These are phyloP conservation scores for Lamellibrachia columna DNA, from an alignment of 2,888 invertebrate species.

Conservation along the genomic window DNA sequence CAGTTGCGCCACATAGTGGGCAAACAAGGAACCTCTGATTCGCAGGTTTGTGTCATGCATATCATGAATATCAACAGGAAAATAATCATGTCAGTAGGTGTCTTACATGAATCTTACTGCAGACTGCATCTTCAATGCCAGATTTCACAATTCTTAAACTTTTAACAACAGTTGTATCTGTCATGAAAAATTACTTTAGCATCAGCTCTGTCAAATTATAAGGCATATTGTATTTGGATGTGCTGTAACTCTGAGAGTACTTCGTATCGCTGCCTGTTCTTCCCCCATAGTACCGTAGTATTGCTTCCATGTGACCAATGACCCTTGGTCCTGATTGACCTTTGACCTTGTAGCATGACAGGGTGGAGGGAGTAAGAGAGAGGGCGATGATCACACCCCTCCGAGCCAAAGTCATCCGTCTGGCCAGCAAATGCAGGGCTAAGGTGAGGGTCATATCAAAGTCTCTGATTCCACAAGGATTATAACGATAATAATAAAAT, in stretches of 20 bases:
- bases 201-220: background rate
- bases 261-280: background rate
- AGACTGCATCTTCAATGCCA: too few relatives aligned
- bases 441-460: constrained; percentile 45
- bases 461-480: too few relatives aligned
- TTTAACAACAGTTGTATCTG: background rate
- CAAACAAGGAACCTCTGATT: background rate
- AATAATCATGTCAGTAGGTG: background rate
- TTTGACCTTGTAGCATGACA: constrained; percentile 43
- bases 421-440: constrained; percentile 54
- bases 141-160: background rate
- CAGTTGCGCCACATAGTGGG: background rate
- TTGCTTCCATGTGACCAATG: background rate
- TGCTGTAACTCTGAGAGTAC: background rate
- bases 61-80: background rate
- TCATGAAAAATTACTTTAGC: background rate
- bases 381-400: constrained; percentile 49
- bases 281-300: background rate
- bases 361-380: constrained; percentile 47
- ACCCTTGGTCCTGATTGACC: background rate
- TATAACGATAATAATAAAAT: too few relatives aligned
- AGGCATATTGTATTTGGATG: background rate
- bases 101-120: too few relatives aligned
- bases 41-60: background rate
- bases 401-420: constrained; percentile 50